A percentile compares a stretch with the other conserved stretches of the same genome.
phyloP scores from a whole-genome alignment of 2,797 vertebrate genomes.

The Allenopithecus nigroviridis region DNA sequence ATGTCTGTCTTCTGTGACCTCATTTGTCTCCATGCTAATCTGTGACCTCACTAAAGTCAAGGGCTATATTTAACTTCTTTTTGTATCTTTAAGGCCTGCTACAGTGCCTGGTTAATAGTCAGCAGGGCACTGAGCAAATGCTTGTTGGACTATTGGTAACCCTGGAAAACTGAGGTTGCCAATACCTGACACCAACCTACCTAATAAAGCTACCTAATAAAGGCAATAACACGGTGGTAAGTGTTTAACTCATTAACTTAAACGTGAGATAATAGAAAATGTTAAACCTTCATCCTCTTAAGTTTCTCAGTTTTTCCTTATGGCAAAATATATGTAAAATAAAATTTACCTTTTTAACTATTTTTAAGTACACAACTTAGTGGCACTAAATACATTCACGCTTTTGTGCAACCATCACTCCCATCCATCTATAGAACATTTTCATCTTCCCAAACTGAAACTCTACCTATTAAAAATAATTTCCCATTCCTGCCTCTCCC shows the following conservation, averaged over 20 bases:
- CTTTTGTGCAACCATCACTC: too few species aligned
- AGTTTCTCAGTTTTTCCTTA: background rate
- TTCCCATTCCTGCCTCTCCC: background rate
- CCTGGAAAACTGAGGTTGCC: background rate
- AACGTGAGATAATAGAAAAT: background rate
- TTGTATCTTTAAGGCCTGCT: background rate
- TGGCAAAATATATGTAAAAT: background rate
- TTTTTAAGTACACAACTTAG: background rate
- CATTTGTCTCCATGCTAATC: background rate
- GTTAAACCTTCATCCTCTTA: background rate
- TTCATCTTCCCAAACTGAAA: background rate
- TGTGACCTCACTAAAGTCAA: background rate
- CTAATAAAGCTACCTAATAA: background rate
- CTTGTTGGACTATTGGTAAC: background rate
- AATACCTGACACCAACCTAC: background rate
- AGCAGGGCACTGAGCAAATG: background rate
- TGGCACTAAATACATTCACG: background rate
- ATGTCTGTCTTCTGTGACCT: background rate
- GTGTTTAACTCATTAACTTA: background rate
- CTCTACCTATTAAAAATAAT: background rate
- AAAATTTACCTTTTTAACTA: background rate
- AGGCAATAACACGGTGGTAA: background rate
- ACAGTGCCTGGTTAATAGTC: background rate
- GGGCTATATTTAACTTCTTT: background rate
- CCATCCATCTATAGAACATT: background rate